Evolutionary conservation across 2,888 invertebrate species (phyloP).

Genomic region (Amiota minor): DNA sequence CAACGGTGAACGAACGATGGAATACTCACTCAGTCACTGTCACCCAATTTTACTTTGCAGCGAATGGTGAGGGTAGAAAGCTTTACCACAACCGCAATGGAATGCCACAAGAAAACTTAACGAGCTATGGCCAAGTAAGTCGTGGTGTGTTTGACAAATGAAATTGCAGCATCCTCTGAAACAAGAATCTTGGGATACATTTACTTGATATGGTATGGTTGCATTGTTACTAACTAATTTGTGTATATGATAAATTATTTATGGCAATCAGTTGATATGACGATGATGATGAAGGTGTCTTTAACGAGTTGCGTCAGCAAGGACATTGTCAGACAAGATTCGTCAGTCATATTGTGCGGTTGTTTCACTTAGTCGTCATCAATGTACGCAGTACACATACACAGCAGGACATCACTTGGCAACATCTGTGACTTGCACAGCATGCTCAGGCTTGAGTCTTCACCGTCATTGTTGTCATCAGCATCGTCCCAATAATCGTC

Average conservation of each 20-base stretch:
- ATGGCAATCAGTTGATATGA: slow-evolving; percentile 48
- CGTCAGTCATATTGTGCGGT: not conserved
- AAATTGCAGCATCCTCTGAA: slow-evolving; percentile 16
- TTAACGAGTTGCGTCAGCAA: not conserved
- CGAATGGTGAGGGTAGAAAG: no score
- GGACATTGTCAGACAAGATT: not conserved
- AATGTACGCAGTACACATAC: not conserved
- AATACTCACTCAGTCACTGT: slow-evolving; percentile 7
- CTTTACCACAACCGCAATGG: slow-evolving; percentile 1
- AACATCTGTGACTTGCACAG: not conserved
- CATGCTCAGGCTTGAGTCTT: not conserved
- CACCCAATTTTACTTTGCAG: not conserved
- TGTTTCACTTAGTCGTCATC: not conserved
- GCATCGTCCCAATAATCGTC: not conserved
- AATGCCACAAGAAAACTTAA: slow-evolving; percentile 22
- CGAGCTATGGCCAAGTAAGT: slow-evolving; percentile 5
- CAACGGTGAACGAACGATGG: no score
- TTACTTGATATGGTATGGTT: not conserved
- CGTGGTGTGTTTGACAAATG: slow-evolving; percentile 19
- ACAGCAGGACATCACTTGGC: not conserved
- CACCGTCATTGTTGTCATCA: not conserved
- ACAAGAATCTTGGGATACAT: no score
- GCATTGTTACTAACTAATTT: slow-evolving; percentile 64
- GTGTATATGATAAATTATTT: slow-evolving; percentile 70
- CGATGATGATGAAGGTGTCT: not conserved